phyloP scores from a whole-genome alignment of 2,797 vertebrate species.

The Poeciliopsis presidionis region DNA sequence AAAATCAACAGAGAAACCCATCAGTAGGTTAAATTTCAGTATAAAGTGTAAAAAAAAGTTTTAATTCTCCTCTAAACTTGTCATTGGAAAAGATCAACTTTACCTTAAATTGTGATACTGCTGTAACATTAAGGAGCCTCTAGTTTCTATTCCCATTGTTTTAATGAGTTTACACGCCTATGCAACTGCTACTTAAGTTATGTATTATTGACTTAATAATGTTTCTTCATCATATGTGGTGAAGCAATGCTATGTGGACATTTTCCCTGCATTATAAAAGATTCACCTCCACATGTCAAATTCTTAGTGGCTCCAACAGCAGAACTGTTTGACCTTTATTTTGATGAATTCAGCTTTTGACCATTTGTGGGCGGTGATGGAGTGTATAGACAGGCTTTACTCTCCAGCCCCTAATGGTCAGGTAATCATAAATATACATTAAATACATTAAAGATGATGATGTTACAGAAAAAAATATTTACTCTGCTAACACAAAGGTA shows the following conservation, averaged over 20 bases:
- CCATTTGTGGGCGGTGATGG: neutral
- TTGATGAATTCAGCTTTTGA: neutral
- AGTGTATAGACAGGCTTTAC: neutral
- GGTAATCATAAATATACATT: neutral
- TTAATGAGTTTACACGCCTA: neutral
- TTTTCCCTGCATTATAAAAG: neutral
- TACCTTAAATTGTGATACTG: neutral
- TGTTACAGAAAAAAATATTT: neutral
- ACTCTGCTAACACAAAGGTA: neutral
- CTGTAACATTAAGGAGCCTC: neutral
- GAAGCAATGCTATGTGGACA: neutral
- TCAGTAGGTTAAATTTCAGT: neutral
- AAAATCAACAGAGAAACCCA: neutral
- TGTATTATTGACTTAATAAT: neutral
- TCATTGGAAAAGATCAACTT: neutral
- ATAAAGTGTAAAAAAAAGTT: neutral
- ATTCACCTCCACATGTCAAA: neutral
- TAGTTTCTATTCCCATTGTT: neutral
- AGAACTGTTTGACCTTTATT: neutral
- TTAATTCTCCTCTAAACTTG: neutral
- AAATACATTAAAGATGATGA: neutral
- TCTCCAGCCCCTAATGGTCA: neutral
- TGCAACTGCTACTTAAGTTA: neutral
- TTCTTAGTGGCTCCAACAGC: neutral
- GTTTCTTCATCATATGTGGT: neutral